phyloP scores from a whole-genome alignment of 2,113 vertebrate genomes.

The Epinephelus lanceolatus region DNA sequence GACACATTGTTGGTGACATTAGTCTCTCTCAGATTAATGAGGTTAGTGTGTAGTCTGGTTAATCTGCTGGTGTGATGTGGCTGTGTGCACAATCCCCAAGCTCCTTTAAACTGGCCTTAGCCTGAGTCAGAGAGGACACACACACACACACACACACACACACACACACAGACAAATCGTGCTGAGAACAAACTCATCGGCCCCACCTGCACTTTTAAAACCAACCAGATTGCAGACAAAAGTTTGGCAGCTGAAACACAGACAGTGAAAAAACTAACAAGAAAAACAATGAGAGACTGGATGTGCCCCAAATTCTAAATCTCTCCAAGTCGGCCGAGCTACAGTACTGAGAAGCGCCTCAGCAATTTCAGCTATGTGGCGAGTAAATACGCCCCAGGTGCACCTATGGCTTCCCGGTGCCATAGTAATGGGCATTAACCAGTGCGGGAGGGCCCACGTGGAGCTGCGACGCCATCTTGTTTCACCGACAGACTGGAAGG shows the following conservation, averaged over 20 bases:
- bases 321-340: constrained; percentile 30
- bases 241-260: constrained; percentile 55
- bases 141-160: constrained; percentile 13
- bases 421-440: constrained; percentile 32
- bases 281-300: constrained; percentile 55
- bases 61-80: constrained; percentile 68
- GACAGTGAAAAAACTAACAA: not conserved
- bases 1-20: constrained; percentile 49
- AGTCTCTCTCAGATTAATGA: constrained; percentile 64
- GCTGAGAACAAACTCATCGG: constrained; percentile 13
- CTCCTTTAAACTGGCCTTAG: constrained; percentile 48
- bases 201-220: constrained; percentile 39
- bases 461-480: constrained; percentile 73
- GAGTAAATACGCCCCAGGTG: constrained; percentile 62
- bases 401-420: constrained; percentile 11
- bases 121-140: constrained; percentile 20
- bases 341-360: constrained; percentile 21
- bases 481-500: constrained; percentile 83
- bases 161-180: constrained; percentile 1
- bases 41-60: constrained; percentile 60
- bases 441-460: constrained; percentile 42
- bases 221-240: constrained; percentile 41
- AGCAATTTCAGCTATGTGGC: constrained; percentile 45
- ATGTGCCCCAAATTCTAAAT: constrained; percentile 61
- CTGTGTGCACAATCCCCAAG: constrained; percentile 30